Evolutionary conservation across 2,888 invertebrate genomes (phyloP), one percentile per base, ranked within the genome.

Genomic region (Hyppa rectilinea): DNA sequence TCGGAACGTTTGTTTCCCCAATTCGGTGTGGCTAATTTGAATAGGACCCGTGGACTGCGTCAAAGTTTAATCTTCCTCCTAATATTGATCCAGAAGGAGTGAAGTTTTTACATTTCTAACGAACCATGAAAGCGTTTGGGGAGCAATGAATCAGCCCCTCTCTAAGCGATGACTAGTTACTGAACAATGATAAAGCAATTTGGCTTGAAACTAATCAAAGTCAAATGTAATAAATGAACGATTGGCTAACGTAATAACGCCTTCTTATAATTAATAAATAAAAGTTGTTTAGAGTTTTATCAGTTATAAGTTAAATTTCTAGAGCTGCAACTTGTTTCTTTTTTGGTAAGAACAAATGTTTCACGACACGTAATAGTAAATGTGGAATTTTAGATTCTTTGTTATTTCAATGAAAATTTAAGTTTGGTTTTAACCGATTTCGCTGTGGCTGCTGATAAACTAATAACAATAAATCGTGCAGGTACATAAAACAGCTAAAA

Each of bases 31-130:
- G 83, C 87, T 88, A 88, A 91, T 91, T 91, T 91, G 87, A 90
- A 90, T 91, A 88, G 86, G 81, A 76, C 78, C 82, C 85, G 81
- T 78, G 81, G 86, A 80, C 83, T 78, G 82, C 88, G 89, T 89
- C 87, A 88, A 91, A 91, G 91, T 92, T 92, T 89, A 92, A 92
- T 91, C 90, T 89, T 85, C 87, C 85, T 88, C 82, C 71, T 87
- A 91, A 91, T 92, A 93, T 92, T 92, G 93, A 91, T 92, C 91
- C 87, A 84, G 85, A 83, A 88, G 89, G 89, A 91, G 87, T 87
- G 82, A 90, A 91, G 89, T 93, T 94, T 92, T 92, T 91, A 90
- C 91, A 91, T 91, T 89, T 87, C 89, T 92, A 94, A 94, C 92
- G 92, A 93, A 92, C 90, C 92, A 84, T 91, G 87, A 86, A 88